Percentiles rank a stretch among this genome's conserved stretches.
Conservation (phyloP, 2,888 invertebrate genomes). For the Mamestra brassicae region DNA sequence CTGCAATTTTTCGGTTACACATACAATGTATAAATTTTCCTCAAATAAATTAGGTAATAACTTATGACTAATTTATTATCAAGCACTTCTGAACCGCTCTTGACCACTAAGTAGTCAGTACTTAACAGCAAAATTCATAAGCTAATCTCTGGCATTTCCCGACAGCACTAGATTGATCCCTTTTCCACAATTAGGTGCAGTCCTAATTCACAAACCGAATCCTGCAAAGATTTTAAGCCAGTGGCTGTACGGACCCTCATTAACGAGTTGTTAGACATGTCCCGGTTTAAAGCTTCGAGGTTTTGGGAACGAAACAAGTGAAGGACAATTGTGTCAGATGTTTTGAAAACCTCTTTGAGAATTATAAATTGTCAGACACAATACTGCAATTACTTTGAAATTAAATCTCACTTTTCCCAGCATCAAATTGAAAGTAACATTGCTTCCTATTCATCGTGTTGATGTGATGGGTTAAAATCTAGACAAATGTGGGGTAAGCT, state of each 20-base stretch:
- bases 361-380: neutral
- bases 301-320: constrained; percentile 12
- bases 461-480: too few species aligned
- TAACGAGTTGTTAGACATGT: constrained; percentile 52
- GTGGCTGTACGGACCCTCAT: constrained; percentile 41
- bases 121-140: neutral
- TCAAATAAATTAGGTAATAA: too few species aligned
- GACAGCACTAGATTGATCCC: constrained; percentile 37
- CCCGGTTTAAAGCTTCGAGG: constrained; percentile 29
- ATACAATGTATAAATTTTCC: too few species aligned
- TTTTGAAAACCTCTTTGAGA: neutral
- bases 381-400: neutral
- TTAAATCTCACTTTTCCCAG: neutral
- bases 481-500: too few species aligned
- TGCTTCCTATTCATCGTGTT: neutral
- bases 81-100: too few species aligned
- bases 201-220: constrained; percentile 41
- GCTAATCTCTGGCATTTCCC: neutral
- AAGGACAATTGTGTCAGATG: neutral
- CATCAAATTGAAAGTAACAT: neutral
- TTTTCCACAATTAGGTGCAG: constrained; percentile 35
- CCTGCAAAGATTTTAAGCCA: constrained; percentile 51
- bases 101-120: neutral
- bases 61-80: too few species aligned
- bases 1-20: too few species aligned